phyloP scores from a whole-genome alignment of 2,797 vertebrate genomes.

The Valencia hispanica region DNA sequence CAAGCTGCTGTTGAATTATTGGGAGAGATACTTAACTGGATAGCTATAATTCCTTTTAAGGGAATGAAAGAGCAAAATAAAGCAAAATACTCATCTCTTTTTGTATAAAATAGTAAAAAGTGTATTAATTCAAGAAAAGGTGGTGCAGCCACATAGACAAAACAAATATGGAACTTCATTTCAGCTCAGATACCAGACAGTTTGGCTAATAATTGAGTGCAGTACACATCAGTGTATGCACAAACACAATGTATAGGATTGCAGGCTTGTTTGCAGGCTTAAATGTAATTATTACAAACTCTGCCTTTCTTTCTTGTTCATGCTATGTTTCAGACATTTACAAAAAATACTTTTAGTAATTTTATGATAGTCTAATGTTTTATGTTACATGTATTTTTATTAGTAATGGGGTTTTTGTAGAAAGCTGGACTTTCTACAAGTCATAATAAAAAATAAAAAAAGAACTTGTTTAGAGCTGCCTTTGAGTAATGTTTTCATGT shows the following conservation, averaged over 20 bases:
- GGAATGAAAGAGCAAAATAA: constrained; percentile 32
- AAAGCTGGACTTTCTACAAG: too few relatives aligned
- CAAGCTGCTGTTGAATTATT: constrained; percentile 44
- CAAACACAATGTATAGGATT: background rate
- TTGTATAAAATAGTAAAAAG: constrained; percentile 44
- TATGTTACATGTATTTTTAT: background rate
- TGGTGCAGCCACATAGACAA: constrained; percentile 46
- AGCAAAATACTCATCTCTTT: constrained; percentile 23
- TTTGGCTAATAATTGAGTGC: constrained; percentile 40
- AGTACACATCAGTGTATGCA: background rate
- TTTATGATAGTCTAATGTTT: background rate
- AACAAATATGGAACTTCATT: constrained; percentile 64
- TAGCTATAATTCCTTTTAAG: constrained; percentile 33
- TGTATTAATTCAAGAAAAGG: constrained; percentile 59
- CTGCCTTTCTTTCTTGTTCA: constrained; percentile 10
- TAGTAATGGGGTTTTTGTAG: too few relatives aligned
- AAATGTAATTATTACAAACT: constrained; percentile 16
- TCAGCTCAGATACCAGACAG: constrained; percentile 58
- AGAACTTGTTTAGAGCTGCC: too few relatives aligned
- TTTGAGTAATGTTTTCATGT: too few relatives aligned
- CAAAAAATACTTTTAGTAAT: background rate
- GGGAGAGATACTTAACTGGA: constrained; percentile 34
- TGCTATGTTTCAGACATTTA: constrained; percentile 26
- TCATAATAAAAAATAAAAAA: too few relatives aligned
- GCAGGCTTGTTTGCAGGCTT: background rate